These are phyloP conservation scores for Macrotis lagotis DNA, from an alignment of 2,113 vertebrate species.

Conservation along the genomic window DNA sequence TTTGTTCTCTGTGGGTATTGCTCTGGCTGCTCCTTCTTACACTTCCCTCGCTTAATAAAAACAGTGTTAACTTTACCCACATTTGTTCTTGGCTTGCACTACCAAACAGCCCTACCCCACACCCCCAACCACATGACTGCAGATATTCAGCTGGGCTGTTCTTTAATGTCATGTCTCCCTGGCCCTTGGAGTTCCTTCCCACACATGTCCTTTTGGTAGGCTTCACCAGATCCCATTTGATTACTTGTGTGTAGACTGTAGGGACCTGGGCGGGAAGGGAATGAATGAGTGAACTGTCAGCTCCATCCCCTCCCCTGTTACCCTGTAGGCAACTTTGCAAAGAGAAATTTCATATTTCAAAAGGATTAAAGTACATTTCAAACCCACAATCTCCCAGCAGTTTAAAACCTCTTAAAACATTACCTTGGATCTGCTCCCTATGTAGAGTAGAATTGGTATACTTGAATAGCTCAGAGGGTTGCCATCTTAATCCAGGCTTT, in stretches of 20 bases:
- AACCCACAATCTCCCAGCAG: slow-evolving; percentile 75
- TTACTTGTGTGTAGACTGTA: slow-evolving; percentile 12
- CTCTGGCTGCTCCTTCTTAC: neutral
- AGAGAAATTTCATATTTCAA: slow-evolving; percentile 74
- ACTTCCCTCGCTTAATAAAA: slow-evolving; percentile 34
- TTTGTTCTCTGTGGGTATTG: neutral
- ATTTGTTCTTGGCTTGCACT: slow-evolving; percentile 47
- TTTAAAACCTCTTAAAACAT: slow-evolving; percentile 73
- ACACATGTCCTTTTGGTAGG: neutral
- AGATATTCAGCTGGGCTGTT: slow-evolving; percentile 37
- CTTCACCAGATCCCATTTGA: neutral
- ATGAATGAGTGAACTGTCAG: slow-evolving; percentile 27
- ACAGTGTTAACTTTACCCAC: neutral
- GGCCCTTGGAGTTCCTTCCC: slow-evolving; percentile 41
- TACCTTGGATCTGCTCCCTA: slow-evolving; percentile 64
- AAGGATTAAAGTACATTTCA: slow-evolving; percentile 70
- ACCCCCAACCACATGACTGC: neutral
- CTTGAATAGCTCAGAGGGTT: neutral
- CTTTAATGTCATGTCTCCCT: slow-evolving; percentile 4
- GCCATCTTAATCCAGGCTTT: neutral
- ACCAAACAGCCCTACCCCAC: slow-evolving; percentile 6
- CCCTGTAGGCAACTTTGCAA: slow-evolving; percentile 57
- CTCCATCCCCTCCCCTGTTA: slow-evolving; percentile 35
- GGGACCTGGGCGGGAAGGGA: neutral
- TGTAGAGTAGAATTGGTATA: slow-evolving; percentile 35